These are phyloP conservation scores for Tetraneura akinire DNA, from an alignment of 1,140 invertebrate species.

Conservation along the genomic window DNA sequence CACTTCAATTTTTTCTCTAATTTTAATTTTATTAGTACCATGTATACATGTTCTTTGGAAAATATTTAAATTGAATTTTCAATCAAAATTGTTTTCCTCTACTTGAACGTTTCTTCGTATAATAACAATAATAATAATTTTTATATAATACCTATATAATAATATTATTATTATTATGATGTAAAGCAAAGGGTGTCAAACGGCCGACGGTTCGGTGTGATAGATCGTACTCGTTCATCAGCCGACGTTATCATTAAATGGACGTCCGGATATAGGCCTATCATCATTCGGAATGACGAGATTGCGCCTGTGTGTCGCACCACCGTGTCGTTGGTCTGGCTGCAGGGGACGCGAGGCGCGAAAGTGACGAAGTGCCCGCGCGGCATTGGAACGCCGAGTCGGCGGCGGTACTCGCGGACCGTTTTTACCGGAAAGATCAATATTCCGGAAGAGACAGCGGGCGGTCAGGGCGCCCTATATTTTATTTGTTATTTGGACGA, in stretches of 20 bases:
- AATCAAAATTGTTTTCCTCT: too few species aligned
- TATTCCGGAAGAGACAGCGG: slow-evolving; percentile 2
- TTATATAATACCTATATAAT: too few species aligned
- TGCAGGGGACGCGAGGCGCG: not conserved
- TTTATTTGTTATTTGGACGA: not conserved
- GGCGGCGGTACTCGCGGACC: not conserved
- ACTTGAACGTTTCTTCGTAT: too few species aligned
- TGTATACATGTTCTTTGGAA: too few species aligned
- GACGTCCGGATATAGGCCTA: not conserved
- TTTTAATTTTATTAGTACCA: too few species aligned
- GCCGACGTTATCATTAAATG: not conserved
- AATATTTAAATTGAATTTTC: too few species aligned
- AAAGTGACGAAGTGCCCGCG: slow-evolving; percentile 23
- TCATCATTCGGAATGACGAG: not conserved
- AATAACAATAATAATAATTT: too few species aligned
- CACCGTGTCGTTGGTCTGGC: not conserved
- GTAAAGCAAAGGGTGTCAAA: too few species aligned
- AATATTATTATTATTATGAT: too few species aligned
- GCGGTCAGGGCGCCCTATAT: slow-evolving; percentile 8
- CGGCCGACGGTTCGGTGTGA: too few species aligned
- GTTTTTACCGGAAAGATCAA: slow-evolving; percentile 17
- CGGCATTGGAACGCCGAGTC: slow-evolving; percentile 13
- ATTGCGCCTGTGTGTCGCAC: slow-evolving; percentile 10
- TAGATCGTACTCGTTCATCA: not conserved
- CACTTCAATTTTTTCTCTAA: too few species aligned